A percentile compares a stretch with the other conserved stretches of the same genome.
Evolutionary conservation across 1,140 invertebrate genomes (phyloP).

Genomic region (Andrena cerasifolii): DNA sequence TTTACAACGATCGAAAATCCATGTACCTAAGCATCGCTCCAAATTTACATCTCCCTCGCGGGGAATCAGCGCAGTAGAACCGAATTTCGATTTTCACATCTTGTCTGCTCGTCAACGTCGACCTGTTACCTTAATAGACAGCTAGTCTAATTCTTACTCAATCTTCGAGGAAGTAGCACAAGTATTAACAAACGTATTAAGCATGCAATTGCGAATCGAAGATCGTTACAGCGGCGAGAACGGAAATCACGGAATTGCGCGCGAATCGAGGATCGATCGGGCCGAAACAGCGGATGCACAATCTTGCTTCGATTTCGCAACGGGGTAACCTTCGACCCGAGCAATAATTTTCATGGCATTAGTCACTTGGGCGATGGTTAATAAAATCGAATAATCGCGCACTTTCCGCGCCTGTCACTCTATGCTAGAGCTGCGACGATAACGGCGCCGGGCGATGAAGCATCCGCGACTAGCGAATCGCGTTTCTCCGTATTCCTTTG

Average conservation of each 20-base stretch:
- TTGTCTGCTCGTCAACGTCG: neutral
- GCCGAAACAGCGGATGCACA: constrained; percentile 56
- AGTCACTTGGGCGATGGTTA: constrained; percentile 69
- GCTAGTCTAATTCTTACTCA: no score
- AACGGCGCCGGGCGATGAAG: neutral
- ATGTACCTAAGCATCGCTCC: no score
- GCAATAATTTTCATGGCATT: constrained; percentile 71
- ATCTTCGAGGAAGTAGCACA: no score
- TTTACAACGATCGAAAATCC: no score
- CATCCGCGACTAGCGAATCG: neutral
- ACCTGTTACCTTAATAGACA: no score
- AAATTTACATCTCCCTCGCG: no score
- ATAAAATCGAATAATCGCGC: constrained; percentile 56
- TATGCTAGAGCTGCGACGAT: constrained; percentile 12
- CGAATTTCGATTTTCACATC: neutral
- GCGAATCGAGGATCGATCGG: constrained; percentile 34
- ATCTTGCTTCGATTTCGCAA: constrained; percentile 69
- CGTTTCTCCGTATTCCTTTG: neutral
- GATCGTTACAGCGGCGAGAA: neutral
- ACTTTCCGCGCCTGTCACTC: constrained; percentile 36
- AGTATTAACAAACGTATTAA: no score
- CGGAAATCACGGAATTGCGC: neutral
- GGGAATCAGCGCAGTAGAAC: no score
- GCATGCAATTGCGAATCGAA: no score
- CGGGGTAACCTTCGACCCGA: constrained; percentile 69